Evolutionary conservation across 2,113 vertebrate species (phyloP), one percentile per base, ranked within the genome.

Genomic region (Sigmodon hispidus): DNA sequence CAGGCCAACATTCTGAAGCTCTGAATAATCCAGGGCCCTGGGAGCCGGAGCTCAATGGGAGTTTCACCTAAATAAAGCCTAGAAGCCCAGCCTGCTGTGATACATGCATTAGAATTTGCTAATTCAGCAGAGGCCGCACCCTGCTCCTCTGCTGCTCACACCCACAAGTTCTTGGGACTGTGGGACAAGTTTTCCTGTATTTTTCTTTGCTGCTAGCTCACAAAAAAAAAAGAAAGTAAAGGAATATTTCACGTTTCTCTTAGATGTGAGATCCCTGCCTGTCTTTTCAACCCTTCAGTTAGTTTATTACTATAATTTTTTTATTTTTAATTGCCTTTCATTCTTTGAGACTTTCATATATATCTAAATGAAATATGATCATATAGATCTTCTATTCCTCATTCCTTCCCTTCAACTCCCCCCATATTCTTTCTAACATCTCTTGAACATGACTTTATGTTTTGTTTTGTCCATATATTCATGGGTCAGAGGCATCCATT

Each of bases 61-160:
- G 77, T 95, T 95, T 97, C 92, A 96, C 96, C 96, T 97, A 98
- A 97, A 98, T 97, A 98, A 97, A 97, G 90, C 88, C 92, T 77
- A 87, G 21, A 65, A 93, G 80, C 3, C 12, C 24, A 79, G 72
- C 87, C 76, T 93, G 61, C 76, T 91, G 69, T 89, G 92, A 96
- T 11, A 67, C 90, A 75, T 34, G 87, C 67, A 12, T 86, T 67
- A 86, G 59, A 92, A 97, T 91, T 9, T 89, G 94, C 92, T 72
- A 75, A 55, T 85, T 97, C 93, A 97, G 94, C 96, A 94, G 2
- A 9, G 43, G 11, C 40, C 72, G 67, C 8, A 17, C 63, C 90
- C 86, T 94, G 22, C 15, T 43, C 67, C 92, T 94, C 88, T 63
- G 81, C 22, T 24, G 0, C 55, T 77, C 80, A 65, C 52, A 63